A percentile compares a stretch with the other conserved stretches of the same genome.
Conservation (phyloP, 2,888 invertebrate genomes). For the Loripinus fragilis region DNA sequence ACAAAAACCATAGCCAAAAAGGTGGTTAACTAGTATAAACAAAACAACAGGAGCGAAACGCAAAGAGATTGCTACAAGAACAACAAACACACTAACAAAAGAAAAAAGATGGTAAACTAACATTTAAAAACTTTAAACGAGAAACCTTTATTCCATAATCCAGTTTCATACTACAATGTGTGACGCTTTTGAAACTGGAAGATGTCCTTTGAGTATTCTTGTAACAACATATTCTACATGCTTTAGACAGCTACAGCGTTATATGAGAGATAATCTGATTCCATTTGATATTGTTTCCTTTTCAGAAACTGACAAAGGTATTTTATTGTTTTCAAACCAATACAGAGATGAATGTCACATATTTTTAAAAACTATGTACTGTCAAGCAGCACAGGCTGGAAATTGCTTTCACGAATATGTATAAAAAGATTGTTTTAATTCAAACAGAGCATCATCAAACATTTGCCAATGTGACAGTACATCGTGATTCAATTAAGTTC, state of each 20-base stretch:
- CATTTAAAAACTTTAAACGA: no score
- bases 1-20: no score
- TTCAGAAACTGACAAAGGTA: constrained; percentile 11
- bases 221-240: neutral
- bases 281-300: neutral
- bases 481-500: no score
- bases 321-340: constrained; percentile 6
- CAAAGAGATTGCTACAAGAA: no score
- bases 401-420: constrained; percentile 12
- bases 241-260: neutral
- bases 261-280: neutral
- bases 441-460: neutral
- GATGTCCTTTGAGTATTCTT: neutral
- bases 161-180: neutral
- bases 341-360: neutral
- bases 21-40: no score
- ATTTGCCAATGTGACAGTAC: neutral
- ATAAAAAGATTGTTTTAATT: neutral
- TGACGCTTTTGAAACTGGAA: constrained; percentile 14
- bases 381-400: neutral
- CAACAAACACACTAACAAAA: no score
- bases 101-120: no score
- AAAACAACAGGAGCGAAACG: no score
- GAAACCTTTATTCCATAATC: no score
- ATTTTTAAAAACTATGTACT: neutral